These are phyloP conservation scores for Pedionomus torquatus DNA, from an alignment of 2,113 vertebrate species.

Conservation along the genomic window DNA sequence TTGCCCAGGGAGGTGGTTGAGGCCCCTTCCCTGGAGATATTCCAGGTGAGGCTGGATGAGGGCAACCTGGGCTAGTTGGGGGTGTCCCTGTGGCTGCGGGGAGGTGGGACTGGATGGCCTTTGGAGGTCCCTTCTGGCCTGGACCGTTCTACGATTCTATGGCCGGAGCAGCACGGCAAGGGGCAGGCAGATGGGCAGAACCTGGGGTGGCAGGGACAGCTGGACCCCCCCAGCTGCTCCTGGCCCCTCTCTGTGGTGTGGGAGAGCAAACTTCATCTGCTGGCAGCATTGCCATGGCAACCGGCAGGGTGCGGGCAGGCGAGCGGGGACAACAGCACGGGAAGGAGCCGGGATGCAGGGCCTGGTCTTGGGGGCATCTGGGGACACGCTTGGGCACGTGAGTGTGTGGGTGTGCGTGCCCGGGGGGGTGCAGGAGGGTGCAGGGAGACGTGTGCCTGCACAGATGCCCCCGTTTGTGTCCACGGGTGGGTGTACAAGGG, in stretches of 20 bases:
- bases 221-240: background rate
- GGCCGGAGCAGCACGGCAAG: background rate
- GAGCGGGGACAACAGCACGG: background rate
- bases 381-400: background rate
- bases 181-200: background rate
- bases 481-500: background rate
- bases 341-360: background rate
- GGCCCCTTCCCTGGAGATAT: too few species aligned
- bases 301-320: background rate
- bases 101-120: too few species aligned
- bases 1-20: too few species aligned
- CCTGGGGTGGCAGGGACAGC: background rate
- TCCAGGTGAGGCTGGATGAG: too few species aligned
- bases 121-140: too few species aligned
- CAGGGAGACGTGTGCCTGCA: background rate
- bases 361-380: background rate
- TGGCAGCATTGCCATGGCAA: slow-evolving; percentile 44
- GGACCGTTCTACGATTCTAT: too few species aligned
- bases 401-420: accelerated
- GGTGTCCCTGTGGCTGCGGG: too few species aligned
- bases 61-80: too few species aligned
- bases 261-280: slow-evolving; percentile 23
- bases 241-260: background rate
- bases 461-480: background rate
- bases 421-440: background rate